phyloP scores from a whole-genome alignment of 2,888 invertebrate species.

The Vannuccia rotundouncinata region DNA sequence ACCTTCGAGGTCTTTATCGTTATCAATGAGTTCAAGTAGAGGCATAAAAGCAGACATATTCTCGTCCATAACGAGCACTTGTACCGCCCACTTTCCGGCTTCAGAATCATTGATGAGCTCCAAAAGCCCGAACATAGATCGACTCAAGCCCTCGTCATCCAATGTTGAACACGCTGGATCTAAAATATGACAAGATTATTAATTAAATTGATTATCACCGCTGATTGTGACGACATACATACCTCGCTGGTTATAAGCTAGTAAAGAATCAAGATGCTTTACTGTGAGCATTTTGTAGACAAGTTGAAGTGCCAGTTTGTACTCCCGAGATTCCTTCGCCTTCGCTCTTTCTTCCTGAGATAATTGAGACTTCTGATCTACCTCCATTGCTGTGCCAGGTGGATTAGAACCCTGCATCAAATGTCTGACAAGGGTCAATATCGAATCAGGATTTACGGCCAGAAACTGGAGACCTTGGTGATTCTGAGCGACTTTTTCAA shows the following conservation, averaged over 20 bases:
- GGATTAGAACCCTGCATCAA: neutral
- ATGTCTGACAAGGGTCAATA: neutral
- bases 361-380: neutral
- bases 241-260: neutral
- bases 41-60: conserved; percentile 21
- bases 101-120: neutral
- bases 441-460: neutral
- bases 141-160: neutral
- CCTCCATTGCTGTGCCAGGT: neutral
- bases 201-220: neutral
- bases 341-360: neutral
- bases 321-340: neutral
- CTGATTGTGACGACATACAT: neutral
- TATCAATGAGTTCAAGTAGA: conserved; percentile 23
- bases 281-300: neutral
- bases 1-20: neutral
- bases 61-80: conserved; percentile 31
- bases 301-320: neutral
- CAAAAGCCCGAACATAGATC: neutral
- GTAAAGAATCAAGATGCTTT: neutral
- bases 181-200: no score
- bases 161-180: neutral
- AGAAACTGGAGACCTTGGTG: neutral
- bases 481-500: neutral
- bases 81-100: conserved; percentile 9